Conservation (phyloP, 2,888 invertebrate species). For the Anthophora plumipes region DNA sequence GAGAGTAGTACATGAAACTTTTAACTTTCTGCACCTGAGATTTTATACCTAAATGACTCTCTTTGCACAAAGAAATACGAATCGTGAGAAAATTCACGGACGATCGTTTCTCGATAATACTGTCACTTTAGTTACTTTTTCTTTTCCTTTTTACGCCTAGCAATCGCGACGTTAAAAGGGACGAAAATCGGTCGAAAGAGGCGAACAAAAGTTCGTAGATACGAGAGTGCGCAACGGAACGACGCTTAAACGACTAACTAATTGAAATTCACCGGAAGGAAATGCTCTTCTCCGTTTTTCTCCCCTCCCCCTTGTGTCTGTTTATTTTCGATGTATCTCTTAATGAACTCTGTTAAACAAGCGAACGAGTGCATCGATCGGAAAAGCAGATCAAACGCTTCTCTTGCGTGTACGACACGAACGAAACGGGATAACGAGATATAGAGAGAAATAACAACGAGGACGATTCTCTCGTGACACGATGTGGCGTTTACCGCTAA, state of each 20-base stretch:
- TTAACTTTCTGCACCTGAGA: conserved; percentile 2
- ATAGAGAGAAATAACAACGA: conserved; percentile 62
- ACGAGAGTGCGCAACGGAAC: background rate
- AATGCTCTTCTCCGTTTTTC: background rate
- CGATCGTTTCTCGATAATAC: conserved; percentile 2
- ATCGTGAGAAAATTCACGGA: background rate
- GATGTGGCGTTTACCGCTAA: conserved; percentile 73
- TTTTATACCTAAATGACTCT: background rate
- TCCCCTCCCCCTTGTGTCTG: background rate
- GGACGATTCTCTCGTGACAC: conserved; percentile 66
- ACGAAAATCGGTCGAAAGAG: background rate
- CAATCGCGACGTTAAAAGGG: background rate
- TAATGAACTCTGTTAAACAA: conserved; percentile 50
- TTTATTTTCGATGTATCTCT: conserved; percentile 32
- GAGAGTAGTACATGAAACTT: conserved; percentile 20
- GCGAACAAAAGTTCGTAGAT: background rate
- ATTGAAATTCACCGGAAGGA: conserved; percentile 38
- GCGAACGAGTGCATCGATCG: conserved; percentile 38
- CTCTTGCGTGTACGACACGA: conserved; percentile 17
- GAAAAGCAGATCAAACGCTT: conserved; percentile 53
- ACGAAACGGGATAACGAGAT: conserved; percentile 54
- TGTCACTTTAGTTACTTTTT: background rate
- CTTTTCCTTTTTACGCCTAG: background rate
- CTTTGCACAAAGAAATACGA: background rate
- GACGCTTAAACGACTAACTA: conserved; percentile 30